Evolutionary conservation across 1,140 invertebrate genomes (phyloP), one percentile per base, ranked within the genome.

Genomic region (Paracyclopina nana): DNA sequence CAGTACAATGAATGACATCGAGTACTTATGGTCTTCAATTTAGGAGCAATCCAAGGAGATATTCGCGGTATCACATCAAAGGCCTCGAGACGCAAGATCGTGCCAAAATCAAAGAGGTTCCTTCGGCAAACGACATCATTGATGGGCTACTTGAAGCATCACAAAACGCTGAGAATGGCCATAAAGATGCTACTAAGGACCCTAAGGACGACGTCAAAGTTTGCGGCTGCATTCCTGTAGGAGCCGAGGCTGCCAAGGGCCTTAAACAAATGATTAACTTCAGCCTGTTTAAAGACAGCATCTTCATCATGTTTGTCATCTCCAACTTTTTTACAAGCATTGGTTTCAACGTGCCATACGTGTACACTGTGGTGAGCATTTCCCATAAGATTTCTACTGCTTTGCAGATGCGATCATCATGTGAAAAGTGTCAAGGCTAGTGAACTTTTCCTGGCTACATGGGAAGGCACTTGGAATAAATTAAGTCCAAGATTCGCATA

Each of bases 251-350:
- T 2, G 56, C 71, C 55, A 72, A 79, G 55, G 77, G 78, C 1
- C 67, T 91, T 27, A 68, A 68, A 27, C 74, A 84, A 66, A 85
- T 92, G 79, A 70, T 92, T 53, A 80, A 91, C 60, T 68, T 91
- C 42, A 74, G 74, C 8, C 66, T 59, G 20, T 68, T 96, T 0
- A 75, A 75, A 52, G 80, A 95, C 65, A 72, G 76, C 3, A 70
- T 92, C 54, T 96, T 95, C 62, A 69, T 96, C 49, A 65, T 95
- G 45, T 96, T 95, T 65, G 77, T 78, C 18, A 51, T 87, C 26
- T 94, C 87, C 22, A 96, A 97, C 65, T 91, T 96, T 62, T 77
- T 86, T 59, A 96, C 88, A 6, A 90, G 82, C 61, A 82, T 97
- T 57, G 91, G 91, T 27, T 97, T 92, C 69, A 90, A 94, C 63